A percentile compares a stretch with the other conserved stretches of the same genome.
Conservation (phyloP, 2,888 invertebrate genomes). For the Troglohyphantes excavatus region DNA sequence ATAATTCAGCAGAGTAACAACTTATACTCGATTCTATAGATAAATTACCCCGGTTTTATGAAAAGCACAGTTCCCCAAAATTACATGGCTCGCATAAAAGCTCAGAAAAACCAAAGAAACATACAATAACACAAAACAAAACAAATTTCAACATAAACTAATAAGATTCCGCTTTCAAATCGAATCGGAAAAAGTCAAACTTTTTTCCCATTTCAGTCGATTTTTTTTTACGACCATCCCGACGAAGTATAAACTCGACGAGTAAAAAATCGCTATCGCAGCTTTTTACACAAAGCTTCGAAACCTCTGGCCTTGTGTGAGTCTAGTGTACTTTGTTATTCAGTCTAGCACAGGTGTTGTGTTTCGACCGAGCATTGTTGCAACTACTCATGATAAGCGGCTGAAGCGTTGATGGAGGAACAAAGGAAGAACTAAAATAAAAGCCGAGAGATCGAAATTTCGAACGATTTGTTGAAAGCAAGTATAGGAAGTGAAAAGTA, state of each 20-base stretch:
- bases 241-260: constrained; percentile 1
- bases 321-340: constrained; percentile 5
- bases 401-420: constrained; percentile 1
- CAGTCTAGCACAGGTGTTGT: constrained; percentile 1
- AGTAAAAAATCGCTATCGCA: background rate
- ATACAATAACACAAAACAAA: background rate
- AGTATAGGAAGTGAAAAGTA: too few species aligned
- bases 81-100: too few species aligned
- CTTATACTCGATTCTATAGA: too few species aligned
- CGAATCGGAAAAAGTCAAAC: constrained; percentile 9
- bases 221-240: background rate
- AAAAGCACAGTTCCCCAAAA: too few species aligned
- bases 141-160: background rate
- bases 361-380: background rate
- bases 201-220: background rate
- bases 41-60: too few species aligned
- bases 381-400: constrained; percentile 9
- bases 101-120: background rate
- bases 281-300: background rate
- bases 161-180: constrained; percentile 5
- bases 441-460: background rate
- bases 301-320: constrained; percentile 4
- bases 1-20: too few species aligned
- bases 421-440: background rate
- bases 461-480: constrained; percentile 1